Percentiles rank a stretch among this genome's conserved stretches.
Evolutionary conservation across 2,797 vertebrate species (phyloP).

Genomic region (Artibeus jamaicensis): DNA sequence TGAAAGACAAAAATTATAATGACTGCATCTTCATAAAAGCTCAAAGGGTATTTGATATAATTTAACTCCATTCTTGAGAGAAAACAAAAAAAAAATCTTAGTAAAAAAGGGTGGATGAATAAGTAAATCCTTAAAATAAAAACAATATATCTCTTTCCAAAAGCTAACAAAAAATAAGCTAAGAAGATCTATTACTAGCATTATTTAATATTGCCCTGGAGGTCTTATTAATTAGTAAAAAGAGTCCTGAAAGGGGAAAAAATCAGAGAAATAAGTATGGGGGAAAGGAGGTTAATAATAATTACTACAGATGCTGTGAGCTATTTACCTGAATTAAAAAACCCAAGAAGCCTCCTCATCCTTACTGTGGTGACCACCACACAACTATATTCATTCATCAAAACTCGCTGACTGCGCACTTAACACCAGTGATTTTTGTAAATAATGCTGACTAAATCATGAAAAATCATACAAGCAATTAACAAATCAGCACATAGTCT

Average conservation of each 20-base stretch:
- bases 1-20: neutral
- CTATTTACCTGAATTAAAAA: slow-evolving; percentile 3
- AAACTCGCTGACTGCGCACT: neutral
- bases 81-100: neutral
- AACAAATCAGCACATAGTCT: neutral
- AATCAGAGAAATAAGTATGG: neutral
- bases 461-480: neutral
- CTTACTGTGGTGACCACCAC: neutral
- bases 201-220: neutral
- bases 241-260: neutral
- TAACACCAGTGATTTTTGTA: neutral
- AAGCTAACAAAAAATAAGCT: neutral
- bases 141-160: neutral
- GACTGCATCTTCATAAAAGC: neutral
- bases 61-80: neutral
- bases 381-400: neutral
- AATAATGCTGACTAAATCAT: neutral
- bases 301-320: neutral
- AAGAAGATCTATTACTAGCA: neutral
- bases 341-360: neutral
- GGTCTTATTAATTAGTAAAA: neutral
- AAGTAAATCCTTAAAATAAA: neutral
- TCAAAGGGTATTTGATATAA: neutral
- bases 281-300: neutral
- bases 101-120: neutral